Evolutionary conservation across 2,797 vertebrate genomes (phyloP), one percentile per base, ranked within the genome.

Genomic region (Hoplostethus mediterraneus): DNA sequence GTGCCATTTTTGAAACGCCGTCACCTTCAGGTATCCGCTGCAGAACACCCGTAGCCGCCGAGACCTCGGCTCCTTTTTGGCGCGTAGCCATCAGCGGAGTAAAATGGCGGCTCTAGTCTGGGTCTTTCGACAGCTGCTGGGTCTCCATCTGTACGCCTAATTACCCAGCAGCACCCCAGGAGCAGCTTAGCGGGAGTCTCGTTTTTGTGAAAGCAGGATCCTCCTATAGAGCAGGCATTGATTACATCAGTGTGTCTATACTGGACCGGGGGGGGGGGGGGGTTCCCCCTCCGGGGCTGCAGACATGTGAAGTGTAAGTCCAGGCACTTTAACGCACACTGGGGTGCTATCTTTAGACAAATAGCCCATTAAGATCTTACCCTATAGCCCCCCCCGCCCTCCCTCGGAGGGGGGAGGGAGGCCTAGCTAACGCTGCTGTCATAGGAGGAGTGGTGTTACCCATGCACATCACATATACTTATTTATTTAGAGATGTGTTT

Each of bases 111-210:
- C 75, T 84, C 63, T 2, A 51, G 72, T 79, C 65, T 56, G 17
- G 72, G 21, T 21, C 84, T 74, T 66, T 85, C 75, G 85, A 63
- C 89, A 87, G 90, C 85, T 90, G 87, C 83, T 82, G 71, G 58
- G 77, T 85, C 79, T 90, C 87, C 81, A 80, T 91, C 82, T 90
- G 81, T 80, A 84, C 75, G 84, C 71, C 77, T 89, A 92, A 90
- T 88, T 87, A 90, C 73, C 70, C 81, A 77, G 77, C 78, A 90
- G 85, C 72, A 86, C 83, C 81, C 79, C 57, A 73, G 82, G 73
- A 90, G 81, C 67, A 63, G 78, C 59, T 81, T 78, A 79, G 80
- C 70, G 74, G 76, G 63, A 21, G 69, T 57, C 56, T n/a, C 48
- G 14, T 63, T 45, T 51, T 42, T 21, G 1, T 21, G n/a, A 64